phyloP scores from a whole-genome alignment of 2,888 invertebrate species.

The Napeogenes inachia region DNA sequence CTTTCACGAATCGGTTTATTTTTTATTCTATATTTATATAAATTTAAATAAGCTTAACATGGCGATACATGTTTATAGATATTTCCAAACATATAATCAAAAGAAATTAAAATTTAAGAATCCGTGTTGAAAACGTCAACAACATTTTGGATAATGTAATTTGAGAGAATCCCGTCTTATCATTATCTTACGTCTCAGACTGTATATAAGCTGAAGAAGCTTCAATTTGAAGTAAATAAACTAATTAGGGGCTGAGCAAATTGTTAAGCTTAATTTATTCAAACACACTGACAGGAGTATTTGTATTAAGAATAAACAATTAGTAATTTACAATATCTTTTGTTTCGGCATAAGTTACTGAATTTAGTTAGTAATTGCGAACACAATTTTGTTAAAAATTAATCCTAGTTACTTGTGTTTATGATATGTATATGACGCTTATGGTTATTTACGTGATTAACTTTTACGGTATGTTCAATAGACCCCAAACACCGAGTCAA shows the following conservation, averaged over 20 bases:
- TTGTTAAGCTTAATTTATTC: neutral
- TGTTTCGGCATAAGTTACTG: neutral
- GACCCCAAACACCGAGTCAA: neutral
- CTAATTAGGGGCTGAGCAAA: neutral
- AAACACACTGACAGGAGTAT: conserved; percentile 2
- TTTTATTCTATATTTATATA: no score
- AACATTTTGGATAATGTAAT: neutral
- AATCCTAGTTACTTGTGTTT: no score
- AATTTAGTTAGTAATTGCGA: neutral
- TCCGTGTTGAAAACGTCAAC: neutral
- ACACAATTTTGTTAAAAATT: no score
- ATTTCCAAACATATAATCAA: no score
- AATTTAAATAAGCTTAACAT: no score
- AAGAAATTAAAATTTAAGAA: no score
- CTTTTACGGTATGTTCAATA: neutral
- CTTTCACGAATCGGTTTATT: no score
- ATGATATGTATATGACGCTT: no score
- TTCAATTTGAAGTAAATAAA: neutral
- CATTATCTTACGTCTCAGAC: neutral
- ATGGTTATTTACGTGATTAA: no score
- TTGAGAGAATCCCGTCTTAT: neutral
- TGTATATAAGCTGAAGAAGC: neutral
- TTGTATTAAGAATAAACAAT: conserved; percentile 6
- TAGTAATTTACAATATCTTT: neutral
- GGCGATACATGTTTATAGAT: no score